Evolutionary conservation across 1,140 invertebrate genomes (phyloP), one percentile per base, ranked within the genome.

Genomic region (Aphaenogaster ashmeadi): DNA sequence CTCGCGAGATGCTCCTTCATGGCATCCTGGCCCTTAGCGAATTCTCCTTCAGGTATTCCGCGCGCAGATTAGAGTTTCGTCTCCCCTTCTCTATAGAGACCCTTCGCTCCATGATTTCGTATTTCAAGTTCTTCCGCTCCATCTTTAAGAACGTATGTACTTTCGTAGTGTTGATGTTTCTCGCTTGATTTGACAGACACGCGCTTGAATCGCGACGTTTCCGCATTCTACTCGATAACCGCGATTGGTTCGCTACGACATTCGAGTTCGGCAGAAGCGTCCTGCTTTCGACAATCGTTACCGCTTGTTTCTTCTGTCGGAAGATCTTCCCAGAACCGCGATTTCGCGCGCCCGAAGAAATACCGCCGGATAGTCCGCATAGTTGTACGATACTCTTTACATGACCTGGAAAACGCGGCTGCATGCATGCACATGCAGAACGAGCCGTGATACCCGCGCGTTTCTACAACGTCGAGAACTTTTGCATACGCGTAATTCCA

Each of bases 21-120:
- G 87, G 47, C 78, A 79, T 87, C 58, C 15, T 75, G 86, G 64
- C 80, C 67, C 87, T 90, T 77, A 62, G 86, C 56, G 54, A 93
- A 92, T 92, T 89, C 86, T 89, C 88, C 90, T 93, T 91, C 74
- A 60, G 78, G 67, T 75, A 87, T 80, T 87, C 47, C 84, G 88
- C 87, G 74, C 87, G 87, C 88, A 92, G 88, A 93, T 92, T 91
- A 93, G 87, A 88, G 38, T 72, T 58, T 21, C n/a, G 7, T 18
- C 33, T 36, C 7, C 6, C 15, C 21, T 21, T 72, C 13, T 58
- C 87, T 64, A 64, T 66, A 79, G 84, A 79, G 84, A 79, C 56
- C 67, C 72, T 72, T 50, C 64, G 50, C 54, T 58, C 50, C 74
- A 38, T 78, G 44, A 69, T 69, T 80, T 69, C n/a, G 33, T 52